phyloP scores from a whole-genome alignment of 2,888 invertebrate genomes.

The Byasa hedistus region DNA sequence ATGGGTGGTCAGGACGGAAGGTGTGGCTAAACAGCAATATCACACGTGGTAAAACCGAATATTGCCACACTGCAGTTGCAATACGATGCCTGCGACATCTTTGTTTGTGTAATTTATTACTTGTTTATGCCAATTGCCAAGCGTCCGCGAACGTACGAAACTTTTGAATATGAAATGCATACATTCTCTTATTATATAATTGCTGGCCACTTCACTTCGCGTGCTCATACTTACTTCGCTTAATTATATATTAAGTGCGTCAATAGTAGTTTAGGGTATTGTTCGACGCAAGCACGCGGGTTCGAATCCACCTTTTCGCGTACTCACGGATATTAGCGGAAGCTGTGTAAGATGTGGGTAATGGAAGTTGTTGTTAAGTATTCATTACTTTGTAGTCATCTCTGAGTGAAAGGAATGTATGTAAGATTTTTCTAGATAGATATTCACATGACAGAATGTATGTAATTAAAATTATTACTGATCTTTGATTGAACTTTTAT shows the following conservation, averaged over 20 bases:
- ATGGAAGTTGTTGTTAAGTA: too few species aligned
- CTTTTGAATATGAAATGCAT: neutral
- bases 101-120: conserved; percentile 27
- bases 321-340: too few species aligned
- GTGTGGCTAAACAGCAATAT: conserved; percentile 19
- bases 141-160: neutral
- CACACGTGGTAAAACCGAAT: conserved; percentile 13
- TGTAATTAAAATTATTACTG: too few species aligned
- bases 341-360: too few species aligned
- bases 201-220: conserved; percentile 1
- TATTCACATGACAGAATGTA: too few species aligned
- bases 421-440: too few species aligned
- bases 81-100: conserved; percentile 9
- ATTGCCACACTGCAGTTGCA: conserved; percentile 13
- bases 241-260: conserved; percentile 10
- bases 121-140: conserved; percentile 14
- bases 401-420: too few species aligned
- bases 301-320: too few species aligned
- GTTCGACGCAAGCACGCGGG: neutral
- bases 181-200: conserved; percentile 18
- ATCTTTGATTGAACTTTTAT: too few species aligned
- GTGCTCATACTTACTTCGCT: conserved; percentile 1
- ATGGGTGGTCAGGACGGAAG: conserved; percentile 24
- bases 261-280: neutral
- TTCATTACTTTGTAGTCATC: too few species aligned